Evolutionary conservation across 2,888 invertebrate species (phyloP).

Genomic region (Scotopteryx bipunctaria): DNA sequence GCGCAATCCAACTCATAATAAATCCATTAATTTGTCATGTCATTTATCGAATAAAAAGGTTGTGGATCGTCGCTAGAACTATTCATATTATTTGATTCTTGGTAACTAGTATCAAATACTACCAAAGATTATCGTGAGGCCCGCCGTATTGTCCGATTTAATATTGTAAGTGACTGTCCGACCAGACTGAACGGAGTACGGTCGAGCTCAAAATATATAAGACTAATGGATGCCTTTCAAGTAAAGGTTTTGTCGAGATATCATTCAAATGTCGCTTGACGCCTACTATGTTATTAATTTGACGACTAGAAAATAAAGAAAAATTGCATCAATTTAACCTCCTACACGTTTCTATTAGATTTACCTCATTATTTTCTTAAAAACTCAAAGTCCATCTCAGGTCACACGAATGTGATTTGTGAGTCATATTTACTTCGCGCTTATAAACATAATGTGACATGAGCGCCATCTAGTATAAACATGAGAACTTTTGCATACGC

Average conservation of each 20-base stretch:
- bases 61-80: slow-evolving; percentile 22
- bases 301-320: slow-evolving; percentile 15
- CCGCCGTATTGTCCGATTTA: slow-evolving; percentile 68
- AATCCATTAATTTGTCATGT: slow-evolving; percentile 84
- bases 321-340: slow-evolving; percentile 11
- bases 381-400: not conserved
- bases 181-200: slow-evolving; percentile 46
- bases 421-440: too few relatives aligned
- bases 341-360: slow-evolving; percentile 4
- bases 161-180: slow-evolving; percentile 71
- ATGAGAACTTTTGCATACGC: too few relatives aligned
- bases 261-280: slow-evolving; percentile 20
- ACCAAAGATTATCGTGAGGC: slow-evolving; percentile 69
- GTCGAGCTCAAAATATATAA: slow-evolving; percentile 44
- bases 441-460: not conserved
- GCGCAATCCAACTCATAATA: slow-evolving; percentile 78
- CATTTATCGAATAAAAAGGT: slow-evolving; percentile 66
- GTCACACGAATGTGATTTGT: too few relatives aligned
- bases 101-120: slow-evolving; percentile 72
- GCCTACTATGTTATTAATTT: slow-evolving; percentile 21
- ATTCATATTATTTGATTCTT: slow-evolving; percentile 51
- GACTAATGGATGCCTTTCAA: slow-evolving; percentile 23
- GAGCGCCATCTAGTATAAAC: slow-evolving; percentile 1
- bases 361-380: not conserved
- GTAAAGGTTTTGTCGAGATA: slow-evolving; percentile 20